Evolutionary conservation across 30 jellyfish, hydroid and myxozoan genomes (phyloP).

Genomic region (Aurelia sp.): DNA sequence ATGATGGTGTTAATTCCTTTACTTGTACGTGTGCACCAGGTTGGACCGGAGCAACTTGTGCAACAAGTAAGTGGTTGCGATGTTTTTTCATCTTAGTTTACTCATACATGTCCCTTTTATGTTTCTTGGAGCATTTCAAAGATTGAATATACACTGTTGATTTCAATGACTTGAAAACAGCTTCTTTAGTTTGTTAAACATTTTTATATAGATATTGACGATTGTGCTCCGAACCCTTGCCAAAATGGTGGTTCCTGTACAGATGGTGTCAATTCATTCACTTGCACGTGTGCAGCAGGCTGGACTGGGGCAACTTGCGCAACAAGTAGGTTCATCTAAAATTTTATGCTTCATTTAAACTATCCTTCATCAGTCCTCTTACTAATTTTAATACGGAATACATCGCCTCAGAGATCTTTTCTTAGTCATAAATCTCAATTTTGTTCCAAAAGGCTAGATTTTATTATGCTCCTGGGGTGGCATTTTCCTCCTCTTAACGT

Average conservation of each 20-base stretch:
- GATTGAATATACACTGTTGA: background rate
- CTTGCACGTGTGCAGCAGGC: conserved; percentile 9
- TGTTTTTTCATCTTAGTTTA: background rate
- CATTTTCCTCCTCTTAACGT: too few species aligned
- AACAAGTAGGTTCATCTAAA: background rate
- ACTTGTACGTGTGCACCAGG: conserved; percentile 10
- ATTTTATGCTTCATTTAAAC: background rate
- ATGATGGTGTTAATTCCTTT: background rate
- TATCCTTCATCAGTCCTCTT: too few species aligned
- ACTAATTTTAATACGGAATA: too few species aligned
- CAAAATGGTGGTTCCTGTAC: conserved; percentile 28
- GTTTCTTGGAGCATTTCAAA: background rate
- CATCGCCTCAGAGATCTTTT: too few species aligned
- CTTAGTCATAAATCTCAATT: too few species aligned
- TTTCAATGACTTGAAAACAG: background rate
- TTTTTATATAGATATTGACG: background rate
- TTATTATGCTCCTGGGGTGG: too few species aligned
- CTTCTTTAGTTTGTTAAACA: background rate
- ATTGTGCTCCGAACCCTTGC: background rate
- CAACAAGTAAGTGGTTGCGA: background rate
- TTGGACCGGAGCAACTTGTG: conserved; percentile 8
- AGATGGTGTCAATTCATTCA: background rate
- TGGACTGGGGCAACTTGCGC: conserved; percentile 3
- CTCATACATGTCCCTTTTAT: too few species aligned
- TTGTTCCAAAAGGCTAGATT: too few species aligned